phyloP scores from a whole-genome alignment of 2,113 vertebrate species.

The Phalacrocorax aristotelis region DNA sequence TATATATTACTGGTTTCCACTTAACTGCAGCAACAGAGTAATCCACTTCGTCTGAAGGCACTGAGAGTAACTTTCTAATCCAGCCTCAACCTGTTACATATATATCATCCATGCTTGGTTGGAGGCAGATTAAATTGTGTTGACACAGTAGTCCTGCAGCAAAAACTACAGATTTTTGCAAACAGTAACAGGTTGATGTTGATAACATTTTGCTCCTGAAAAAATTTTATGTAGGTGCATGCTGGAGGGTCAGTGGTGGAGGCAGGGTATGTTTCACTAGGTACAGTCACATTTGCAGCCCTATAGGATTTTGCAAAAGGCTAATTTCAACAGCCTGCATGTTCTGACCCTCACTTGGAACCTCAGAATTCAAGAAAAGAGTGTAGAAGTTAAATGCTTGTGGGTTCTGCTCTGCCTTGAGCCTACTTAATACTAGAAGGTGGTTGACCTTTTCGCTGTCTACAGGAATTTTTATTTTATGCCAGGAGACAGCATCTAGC shows the following conservation, averaged over 20 bases:
- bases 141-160: neutral
- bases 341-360: neutral
- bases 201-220: neutral
- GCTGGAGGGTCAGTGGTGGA: neutral
- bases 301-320: neutral
- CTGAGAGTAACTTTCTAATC: neutral
- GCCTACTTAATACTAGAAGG: neutral
- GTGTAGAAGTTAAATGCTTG: neutral
- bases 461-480: neutral
- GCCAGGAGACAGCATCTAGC: neutral
- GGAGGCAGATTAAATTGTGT: neutral
- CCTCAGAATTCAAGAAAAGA: neutral
- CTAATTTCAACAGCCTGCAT: neutral
- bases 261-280: neutral
- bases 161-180: neutral
- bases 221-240: neutral
- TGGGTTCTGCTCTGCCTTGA: neutral
- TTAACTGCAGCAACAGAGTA: neutral
- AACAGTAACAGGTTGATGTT: neutral
- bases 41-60: neutral
- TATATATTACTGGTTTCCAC: neutral
- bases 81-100: neutral
- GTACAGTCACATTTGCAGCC: neutral
- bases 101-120: neutral
- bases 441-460: neutral